phyloP scores from a whole-genome alignment of 2,113 vertebrate genomes.

The Gymnarchus niloticus region DNA sequence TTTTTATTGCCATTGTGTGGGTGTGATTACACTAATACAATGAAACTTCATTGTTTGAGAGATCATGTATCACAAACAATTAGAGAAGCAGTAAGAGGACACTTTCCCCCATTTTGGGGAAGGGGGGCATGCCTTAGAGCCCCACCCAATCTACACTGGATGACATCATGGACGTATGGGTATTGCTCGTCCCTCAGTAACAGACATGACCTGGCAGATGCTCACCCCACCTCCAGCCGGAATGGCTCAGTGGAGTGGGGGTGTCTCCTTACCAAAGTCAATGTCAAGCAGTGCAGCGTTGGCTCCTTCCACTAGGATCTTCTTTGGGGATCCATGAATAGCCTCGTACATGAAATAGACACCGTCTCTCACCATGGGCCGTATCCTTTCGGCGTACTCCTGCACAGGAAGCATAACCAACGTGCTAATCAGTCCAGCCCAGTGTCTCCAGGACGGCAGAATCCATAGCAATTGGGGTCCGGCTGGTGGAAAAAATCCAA shows the following conservation, averaged over 20 bases:
- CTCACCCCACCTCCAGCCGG: too few relatives aligned
- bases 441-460: background rate
- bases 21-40: background rate
- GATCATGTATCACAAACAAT: background rate
- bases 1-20: background rate
- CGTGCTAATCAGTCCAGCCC: background rate
- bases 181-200: background rate
- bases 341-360: conserved; percentile 96
- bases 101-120: background rate
- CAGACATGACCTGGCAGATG: background rate
- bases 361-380: conserved; percentile 91
- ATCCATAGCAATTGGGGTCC: background rate
- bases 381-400: conserved; percentile 85
- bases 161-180: background rate
- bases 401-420: conserved; percentile 42
- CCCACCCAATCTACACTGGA: background rate
- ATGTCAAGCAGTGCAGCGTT: conserved; percentile 96
- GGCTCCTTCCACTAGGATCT: conserved; percentile 94
- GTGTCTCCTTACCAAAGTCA: conserved; percentile 77
- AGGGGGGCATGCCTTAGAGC: background rate
- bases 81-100: background rate
- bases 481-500: background rate
- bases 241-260: too few relatives aligned
- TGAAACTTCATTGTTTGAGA: background rate
- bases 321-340: conserved; percentile 84